phyloP scores from a whole-genome alignment of 1,140 invertebrate genomes.

The Drosophila rufa region DNA sequence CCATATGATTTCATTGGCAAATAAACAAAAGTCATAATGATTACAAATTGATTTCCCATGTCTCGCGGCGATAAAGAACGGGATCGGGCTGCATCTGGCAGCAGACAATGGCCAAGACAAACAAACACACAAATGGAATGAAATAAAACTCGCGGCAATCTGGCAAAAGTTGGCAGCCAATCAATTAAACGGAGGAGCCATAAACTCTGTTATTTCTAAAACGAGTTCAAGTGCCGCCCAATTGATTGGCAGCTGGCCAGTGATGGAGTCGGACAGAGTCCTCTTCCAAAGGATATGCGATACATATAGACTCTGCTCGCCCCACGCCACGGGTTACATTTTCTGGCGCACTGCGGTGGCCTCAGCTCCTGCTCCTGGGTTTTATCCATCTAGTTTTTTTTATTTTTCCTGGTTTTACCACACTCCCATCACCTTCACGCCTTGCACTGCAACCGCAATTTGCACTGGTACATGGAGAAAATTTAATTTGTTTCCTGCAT shows the following conservation, averaged over 20 bases:
- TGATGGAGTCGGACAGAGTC: conserved; percentile 17
- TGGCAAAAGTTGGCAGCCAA: conserved; percentile 56
- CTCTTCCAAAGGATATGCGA: not conserved
- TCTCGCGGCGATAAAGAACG: conserved; percentile 10
- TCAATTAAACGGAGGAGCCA: conserved; percentile 71
- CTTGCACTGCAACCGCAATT: conserved; percentile 55
- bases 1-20: conserved; percentile 46
- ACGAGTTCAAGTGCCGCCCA: conserved; percentile 36
- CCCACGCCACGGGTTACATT: conserved; percentile 24
- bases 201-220: conserved; percentile 62
- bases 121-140: conserved; percentile 48
- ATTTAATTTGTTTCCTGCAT: conserved; percentile 77
- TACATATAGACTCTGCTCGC: conserved; percentile 29
- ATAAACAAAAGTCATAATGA: conserved; percentile 56
- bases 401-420: conserved; percentile 10
- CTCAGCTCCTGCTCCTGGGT: conserved; percentile 15
- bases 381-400: conserved; percentile 15
- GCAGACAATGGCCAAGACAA: conserved; percentile 39
- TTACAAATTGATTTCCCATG: conserved; percentile 69
- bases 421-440: conserved; percentile 14
- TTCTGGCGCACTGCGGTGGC: conserved; percentile 45
- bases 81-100: conserved; percentile 48
- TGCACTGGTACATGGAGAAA: conserved; percentile 49
- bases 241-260: conserved; percentile 67
- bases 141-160: conserved; percentile 71